Evolutionary conservation across 1,140 invertebrate genomes (phyloP), one percentile per base, ranked within the genome.

Genomic region (Holotrichia oblita): DNA sequence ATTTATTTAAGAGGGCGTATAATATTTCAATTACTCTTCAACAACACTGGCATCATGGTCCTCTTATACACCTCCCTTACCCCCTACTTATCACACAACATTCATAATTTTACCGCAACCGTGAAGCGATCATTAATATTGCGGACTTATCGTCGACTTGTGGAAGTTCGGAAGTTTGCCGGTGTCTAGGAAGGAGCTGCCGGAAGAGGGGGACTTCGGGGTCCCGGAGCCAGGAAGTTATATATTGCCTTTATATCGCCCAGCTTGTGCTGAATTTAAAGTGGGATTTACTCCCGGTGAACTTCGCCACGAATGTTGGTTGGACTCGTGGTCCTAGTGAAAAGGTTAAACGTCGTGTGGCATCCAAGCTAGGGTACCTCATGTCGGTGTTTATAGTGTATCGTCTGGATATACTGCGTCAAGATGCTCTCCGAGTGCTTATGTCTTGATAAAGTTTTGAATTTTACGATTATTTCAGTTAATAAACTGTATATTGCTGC

Each of bases 131-230:
- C 83, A 84, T 84, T 84, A 84, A 84, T 84, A 83, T 79, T 82
- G 82, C 79, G 83, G 83, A 80, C 83, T 84, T 84, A 84, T 83
- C 80, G 73, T 40, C 74, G 42, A 40, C 24, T 42, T 79, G 79
- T 79, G 79, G 82, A 82, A 83, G 81, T 83, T 84, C 83, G 83
- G 83, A 84, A 84, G 77, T 82, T 79, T 81, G 79, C 59, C 79
- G 81, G 79, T 84, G 83, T 84, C 80, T 80, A 84, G 83, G 83
- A 84, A 84, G 83, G 82, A 84, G 81, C 83, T 81, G 77, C 81
- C 81, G 81, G 80, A 83, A 82, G 83, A 83, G 83, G 81, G 82
- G 80, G 79, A 78, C 79, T 74, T 48, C 40, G 80, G 73, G 80
- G 78, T n/a, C 48, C 79, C 75, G 61, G 27, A 59, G 77, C 75